Evolutionary conservation across 2,888 invertebrate species (phyloP), one percentile per base, ranked within the genome.

Genomic region (Erebia ligea): DNA sequence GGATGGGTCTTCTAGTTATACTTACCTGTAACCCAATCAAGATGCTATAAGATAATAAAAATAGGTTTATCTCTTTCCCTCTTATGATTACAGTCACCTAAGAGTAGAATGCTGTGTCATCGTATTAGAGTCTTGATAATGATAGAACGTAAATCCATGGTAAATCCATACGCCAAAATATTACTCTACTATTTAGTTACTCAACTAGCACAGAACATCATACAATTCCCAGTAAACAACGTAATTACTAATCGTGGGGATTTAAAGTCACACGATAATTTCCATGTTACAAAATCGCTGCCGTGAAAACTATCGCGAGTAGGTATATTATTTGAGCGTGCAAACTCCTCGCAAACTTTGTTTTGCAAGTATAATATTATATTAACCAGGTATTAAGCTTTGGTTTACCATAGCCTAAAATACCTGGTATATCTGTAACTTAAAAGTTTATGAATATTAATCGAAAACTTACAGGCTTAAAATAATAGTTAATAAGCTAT

Each of bases 231-330:
- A 50, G n/a, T 17, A 17, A 52, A 19, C 52, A 52, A 8, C 52
- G 52, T 52, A 17, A 9, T 52, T 52, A 52, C 17, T 17, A 52
- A 52, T 52, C 9, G 17, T 9, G 52, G 17, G 52, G 52, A 52
- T 52, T 52, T 52, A 52, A 52, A 52, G 17, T 52, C 52, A 10
- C 52, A 52, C 52, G 4, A 52, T 17, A 50, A 50, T 50, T 50
- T 50, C 50, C n/a, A 52, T 52, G 52, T 17, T 52, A 52, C 17
- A 50, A 50, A 50, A 50, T 52, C 52, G 52, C 52, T 9, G 52
- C 52, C 9, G 8, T 9, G n/a, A 52, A 17, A 52, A 17, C 17
- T 17, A 52, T 17, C 10, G 52, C 17, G 17, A 9, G 52, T n/a
- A n/a, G n/a, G n/a, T 17, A 52, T 17, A 52, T 34, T 48, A 13